Percentiles rank a stretch among this genome's conserved stretches.
Evolutionary conservation across 2,797 vertebrate genomes (phyloP).

Genomic region (Thripadectes ignobilis): DNA sequence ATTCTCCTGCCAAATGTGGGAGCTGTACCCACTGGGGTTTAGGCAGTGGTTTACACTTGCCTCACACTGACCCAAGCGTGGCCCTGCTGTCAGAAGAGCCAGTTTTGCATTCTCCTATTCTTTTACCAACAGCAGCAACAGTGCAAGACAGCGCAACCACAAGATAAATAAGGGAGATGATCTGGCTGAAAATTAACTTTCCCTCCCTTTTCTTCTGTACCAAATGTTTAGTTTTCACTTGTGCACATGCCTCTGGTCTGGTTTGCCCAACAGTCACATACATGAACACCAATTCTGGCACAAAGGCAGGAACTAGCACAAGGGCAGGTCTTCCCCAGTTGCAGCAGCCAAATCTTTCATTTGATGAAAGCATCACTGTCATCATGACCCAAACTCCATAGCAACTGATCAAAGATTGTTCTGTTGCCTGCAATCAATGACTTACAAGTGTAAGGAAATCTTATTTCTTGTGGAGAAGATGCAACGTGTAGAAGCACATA

Average conservation of each 20-base stretch:
- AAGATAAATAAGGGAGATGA: not conserved
- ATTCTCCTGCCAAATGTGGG: not conserved
- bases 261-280: not conserved
- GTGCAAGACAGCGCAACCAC: not conserved
- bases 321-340: not conserved
- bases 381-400: rapidly evolving
- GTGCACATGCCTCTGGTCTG: rapidly evolving
- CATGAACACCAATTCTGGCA: not conserved
- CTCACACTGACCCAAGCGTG: not conserved
- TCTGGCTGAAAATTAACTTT: not conserved
- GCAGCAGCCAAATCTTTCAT: not conserved
- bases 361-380: not conserved
- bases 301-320: not conserved
- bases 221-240: not conserved
- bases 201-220: not conserved
- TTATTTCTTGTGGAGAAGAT: not conserved
- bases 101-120: not conserved
- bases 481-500: not conserved
- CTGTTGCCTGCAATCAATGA: not conserved
- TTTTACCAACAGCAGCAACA: not conserved
- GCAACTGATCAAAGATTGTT: not conserved
- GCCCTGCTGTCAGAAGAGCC: not conserved
- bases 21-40: not conserved
- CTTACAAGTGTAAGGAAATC: not conserved
- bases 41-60: not conserved